These are phyloP conservation scores for Trichopria drosophilae DNA, from an alignment of 2,888 invertebrate species.

Conservation along the genomic window DNA sequence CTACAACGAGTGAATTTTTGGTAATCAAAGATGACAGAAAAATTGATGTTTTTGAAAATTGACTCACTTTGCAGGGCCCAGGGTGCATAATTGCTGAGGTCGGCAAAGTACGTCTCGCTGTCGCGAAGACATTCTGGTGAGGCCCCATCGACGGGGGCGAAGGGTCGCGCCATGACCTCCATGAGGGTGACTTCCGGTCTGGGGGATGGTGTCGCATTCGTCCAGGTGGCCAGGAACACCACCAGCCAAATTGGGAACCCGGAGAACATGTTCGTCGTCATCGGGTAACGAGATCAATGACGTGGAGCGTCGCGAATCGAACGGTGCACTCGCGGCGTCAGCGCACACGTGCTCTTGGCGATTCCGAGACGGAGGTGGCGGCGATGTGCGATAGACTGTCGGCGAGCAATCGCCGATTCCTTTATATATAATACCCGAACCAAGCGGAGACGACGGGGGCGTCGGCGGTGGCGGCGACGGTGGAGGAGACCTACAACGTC, in stretches of 20 bases:
- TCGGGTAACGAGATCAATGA: too few relatives aligned
- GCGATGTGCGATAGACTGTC: slow-evolving; percentile 20
- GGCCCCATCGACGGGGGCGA: slow-evolving; percentile 41
- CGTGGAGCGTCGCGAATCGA: too few relatives aligned
- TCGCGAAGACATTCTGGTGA: slow-evolving; percentile 42
- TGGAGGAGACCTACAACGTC: too few relatives aligned
- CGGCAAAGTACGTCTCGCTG: slow-evolving; percentile 41
- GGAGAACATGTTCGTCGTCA: slow-evolving; percentile 11
- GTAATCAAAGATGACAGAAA: too few relatives aligned
- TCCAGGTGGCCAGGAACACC: neutral
- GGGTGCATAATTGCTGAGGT: slow-evolving; percentile 41
- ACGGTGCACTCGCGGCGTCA: too few relatives aligned
- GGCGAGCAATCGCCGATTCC: slow-evolving; percentile 30
- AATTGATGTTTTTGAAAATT: too few relatives aligned
- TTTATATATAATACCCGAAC: slow-evolving; percentile 29
- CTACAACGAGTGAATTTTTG: too few relatives aligned
- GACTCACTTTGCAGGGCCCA: slow-evolving; percentile 53
- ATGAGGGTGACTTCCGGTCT: slow-evolving; percentile 44
- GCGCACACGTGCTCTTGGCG: too few relatives aligned
- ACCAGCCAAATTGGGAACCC: slow-evolving; percentile 2
- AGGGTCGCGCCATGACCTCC: slow-evolving; percentile 40
- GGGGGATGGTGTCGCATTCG: neutral
- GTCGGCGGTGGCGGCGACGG: too few relatives aligned
- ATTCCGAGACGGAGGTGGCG: slow-evolving; percentile 19
- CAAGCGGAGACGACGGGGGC: too few relatives aligned